phyloP scores from a whole-genome alignment of 2,113 vertebrate genomes.

The Ptychochromis oligacanthus region DNA sequence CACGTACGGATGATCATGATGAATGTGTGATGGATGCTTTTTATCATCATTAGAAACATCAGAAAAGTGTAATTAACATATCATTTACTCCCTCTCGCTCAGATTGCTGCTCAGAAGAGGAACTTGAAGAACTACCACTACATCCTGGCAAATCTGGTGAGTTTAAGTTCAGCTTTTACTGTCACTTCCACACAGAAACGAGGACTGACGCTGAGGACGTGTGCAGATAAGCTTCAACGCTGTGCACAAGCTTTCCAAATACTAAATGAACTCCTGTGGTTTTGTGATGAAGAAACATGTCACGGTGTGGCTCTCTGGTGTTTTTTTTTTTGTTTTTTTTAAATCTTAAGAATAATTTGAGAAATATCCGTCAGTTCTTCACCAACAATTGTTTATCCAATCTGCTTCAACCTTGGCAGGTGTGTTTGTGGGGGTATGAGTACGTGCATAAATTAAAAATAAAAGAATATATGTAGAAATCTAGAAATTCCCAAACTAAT shows the following conservation, averaged over 20 bases:
- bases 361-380: too few relatives aligned
- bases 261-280: background rate
- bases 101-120: slow-evolving; percentile 93
- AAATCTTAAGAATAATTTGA: too few relatives aligned
- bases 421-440: too few relatives aligned
- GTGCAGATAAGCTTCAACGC: background rate
- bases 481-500: background rate
- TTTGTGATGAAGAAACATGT: too few relatives aligned
- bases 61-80: slow-evolving; percentile 40
- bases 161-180: slow-evolving; percentile 22
- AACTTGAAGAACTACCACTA: slow-evolving; percentile 96
- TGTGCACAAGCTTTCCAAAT: background rate
- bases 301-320: too few relatives aligned
- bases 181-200: background rate
- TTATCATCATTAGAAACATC: slow-evolving; percentile 56
- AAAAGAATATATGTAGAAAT: background rate
- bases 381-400: too few relatives aligned
- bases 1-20: slow-evolving; percentile 17
- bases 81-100: slow-evolving; percentile 22
- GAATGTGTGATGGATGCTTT: slow-evolving; percentile 39
- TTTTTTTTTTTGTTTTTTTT: too few relatives aligned
- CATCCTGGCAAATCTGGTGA: slow-evolving; percentile 95
- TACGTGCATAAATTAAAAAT: background rate
- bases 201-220: background rate
- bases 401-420: too few relatives aligned